A percentile compares a stretch with the other conserved stretches of the same genome.
These are phyloP conservation scores for Hirtodrosophila alboralis DNA, from an alignment of 2,888 invertebrate genomes.

Conservation along the genomic window DNA sequence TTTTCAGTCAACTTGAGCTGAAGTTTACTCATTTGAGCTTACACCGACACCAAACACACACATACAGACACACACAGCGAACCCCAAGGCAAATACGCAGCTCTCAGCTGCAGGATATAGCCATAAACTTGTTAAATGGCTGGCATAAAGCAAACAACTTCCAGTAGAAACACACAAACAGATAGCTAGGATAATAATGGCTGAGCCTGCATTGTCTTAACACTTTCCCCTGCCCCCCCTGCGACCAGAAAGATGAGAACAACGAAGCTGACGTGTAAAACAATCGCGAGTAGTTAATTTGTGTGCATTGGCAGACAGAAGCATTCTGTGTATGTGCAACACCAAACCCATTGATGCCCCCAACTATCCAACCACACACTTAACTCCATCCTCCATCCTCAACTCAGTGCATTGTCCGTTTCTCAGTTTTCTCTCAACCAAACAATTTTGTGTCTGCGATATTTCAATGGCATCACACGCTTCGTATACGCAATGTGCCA, in stretches of 20 bases:
- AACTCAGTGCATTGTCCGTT: conserved; percentile 10
- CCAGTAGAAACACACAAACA: conserved; percentile 19
- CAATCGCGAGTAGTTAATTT: conserved; percentile 72
- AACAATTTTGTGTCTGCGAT: conserved; percentile 31
- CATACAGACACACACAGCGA: conserved; percentile 15
- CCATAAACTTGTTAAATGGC: conserved; percentile 66
- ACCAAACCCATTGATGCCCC: no score
- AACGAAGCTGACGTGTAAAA: conserved; percentile 55
- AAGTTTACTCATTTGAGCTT: conserved; percentile 56
- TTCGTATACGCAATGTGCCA: conserved; percentile 54
- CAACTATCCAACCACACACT: background rate
- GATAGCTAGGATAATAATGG: conserved; percentile 6
- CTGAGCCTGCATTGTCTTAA: conserved; percentile 46
- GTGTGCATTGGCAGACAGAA: conserved; percentile 42
- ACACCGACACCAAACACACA: no score
- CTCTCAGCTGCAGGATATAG: conserved; percentile 62
- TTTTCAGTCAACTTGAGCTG: conserved; percentile 60
- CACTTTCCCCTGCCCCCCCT: conserved; percentile 30
- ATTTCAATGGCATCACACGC: conserved; percentile 23
- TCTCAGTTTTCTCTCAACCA: conserved; percentile 23
- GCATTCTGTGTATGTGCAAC: background rate
- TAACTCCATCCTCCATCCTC: background rate
- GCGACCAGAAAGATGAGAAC: conserved; percentile 25
- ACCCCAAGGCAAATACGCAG: conserved; percentile 37
- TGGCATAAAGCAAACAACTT: conserved; percentile 49